phyloP scores from a whole-genome alignment of 2,888 invertebrate species.

The Ernsta delagoae region DNA sequence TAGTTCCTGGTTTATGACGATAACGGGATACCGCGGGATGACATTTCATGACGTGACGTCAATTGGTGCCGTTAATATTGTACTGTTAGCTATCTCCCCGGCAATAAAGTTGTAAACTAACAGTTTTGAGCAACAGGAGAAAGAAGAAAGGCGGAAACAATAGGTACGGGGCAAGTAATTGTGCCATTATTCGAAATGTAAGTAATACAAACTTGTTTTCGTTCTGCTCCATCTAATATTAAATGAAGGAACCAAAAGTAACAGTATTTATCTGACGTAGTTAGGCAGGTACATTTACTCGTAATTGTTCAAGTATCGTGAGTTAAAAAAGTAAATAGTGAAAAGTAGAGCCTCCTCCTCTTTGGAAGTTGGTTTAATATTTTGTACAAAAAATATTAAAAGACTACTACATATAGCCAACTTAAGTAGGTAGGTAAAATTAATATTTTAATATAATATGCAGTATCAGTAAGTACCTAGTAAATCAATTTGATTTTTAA shows the following conservation, averaged over 20 bases:
- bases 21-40: conserved; percentile 64
- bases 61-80: conserved; percentile 48
- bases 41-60: conserved; percentile 51
- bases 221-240: neutral
- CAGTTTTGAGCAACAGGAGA: conserved; percentile 52
- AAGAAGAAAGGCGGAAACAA: too few species aligned
- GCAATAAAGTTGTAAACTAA: conserved; percentile 45
- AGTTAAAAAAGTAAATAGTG: too few species aligned
- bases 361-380: too few species aligned
- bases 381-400: too few species aligned
- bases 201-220: conserved; percentile 17
- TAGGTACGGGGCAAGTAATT: too few species aligned
- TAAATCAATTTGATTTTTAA: too few species aligned
- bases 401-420: too few species aligned
- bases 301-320: neutral
- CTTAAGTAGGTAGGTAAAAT: too few species aligned
- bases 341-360: too few species aligned
- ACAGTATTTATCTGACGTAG: neutral
- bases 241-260: conserved; percentile 8
- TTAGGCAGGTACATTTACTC: neutral
- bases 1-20: conserved; percentile 61
- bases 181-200: too few species aligned
- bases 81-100: conserved; percentile 46
- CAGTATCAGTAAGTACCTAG: too few species aligned
- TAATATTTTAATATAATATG: too few species aligned